Conservation (phyloP, 2,888 invertebrate genomes). For the Eristalis pertinax region DNA sequence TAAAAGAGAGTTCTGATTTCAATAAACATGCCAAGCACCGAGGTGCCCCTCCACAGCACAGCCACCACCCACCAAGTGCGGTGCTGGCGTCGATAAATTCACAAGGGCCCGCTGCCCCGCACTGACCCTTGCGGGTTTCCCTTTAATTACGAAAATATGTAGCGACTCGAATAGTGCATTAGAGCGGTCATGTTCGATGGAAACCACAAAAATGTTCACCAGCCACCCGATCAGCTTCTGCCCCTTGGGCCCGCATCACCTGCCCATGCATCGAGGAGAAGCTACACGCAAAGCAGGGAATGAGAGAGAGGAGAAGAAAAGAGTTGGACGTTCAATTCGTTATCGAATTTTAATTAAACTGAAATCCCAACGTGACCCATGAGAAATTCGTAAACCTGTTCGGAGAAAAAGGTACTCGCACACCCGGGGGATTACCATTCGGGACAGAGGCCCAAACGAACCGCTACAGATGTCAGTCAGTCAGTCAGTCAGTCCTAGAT, state of each 20-base stretch:
- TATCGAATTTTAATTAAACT: slow-evolving; percentile 67
- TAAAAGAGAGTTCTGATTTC: slow-evolving; percentile 33
- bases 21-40: slow-evolving; percentile 54
- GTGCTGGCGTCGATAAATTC: slow-evolving; percentile 18
- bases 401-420: background rate
- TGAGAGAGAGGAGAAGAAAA: slow-evolving; percentile 5
- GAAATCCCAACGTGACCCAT: slow-evolving; percentile 54
- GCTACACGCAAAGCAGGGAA: slow-evolving; percentile 16
- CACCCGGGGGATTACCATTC: background rate
- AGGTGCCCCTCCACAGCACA: no score
- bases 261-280: slow-evolving; percentile 2
- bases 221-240: slow-evolving; percentile 9
- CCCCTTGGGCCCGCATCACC: slow-evolving; percentile 5
- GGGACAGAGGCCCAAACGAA: background rate
- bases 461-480: slow-evolving; percentile 49
- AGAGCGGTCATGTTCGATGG: slow-evolving; percentile 67
- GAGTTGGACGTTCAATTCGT: slow-evolving; percentile 44
- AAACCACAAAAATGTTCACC: slow-evolving; percentile 63
- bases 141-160: slow-evolving; percentile 69
- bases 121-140: slow-evolving; percentile 30
- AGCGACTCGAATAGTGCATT: slow-evolving; percentile 68
- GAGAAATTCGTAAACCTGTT: slow-evolving; percentile 67
- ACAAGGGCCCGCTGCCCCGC: background rate
- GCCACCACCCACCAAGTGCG: slow-evolving; percentile 58
- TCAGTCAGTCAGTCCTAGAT: slow-evolving; percentile 33